A percentile compares a stretch with the other conserved stretches of the same genome.
phyloP scores from a whole-genome alignment of 2,888 invertebrate genomes.

The Zaprionus lineosus region DNA sequence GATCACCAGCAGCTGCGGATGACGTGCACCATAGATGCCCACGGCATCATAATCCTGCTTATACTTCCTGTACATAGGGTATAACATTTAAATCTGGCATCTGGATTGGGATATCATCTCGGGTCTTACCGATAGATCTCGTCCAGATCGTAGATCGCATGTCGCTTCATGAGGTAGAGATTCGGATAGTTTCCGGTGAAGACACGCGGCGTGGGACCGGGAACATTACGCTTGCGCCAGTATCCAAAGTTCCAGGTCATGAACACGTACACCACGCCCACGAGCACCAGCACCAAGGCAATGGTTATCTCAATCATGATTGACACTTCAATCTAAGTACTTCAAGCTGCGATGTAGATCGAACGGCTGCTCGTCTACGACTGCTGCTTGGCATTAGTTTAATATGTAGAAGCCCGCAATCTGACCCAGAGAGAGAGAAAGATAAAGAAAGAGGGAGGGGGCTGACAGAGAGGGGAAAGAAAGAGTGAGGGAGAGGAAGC shows the following conservation, averaged over 20 bases:
- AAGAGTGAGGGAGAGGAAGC: too few species aligned
- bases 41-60: conserved; percentile 76
- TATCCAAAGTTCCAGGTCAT: conserved; percentile 78
- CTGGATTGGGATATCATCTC: not conserved
- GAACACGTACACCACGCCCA: conserved; percentile 58
- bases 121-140: conserved; percentile 80
- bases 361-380: not conserved
- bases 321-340: not conserved
- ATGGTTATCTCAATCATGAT: conserved; percentile 52
- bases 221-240: conserved; percentile 81
- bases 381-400: too few species aligned
- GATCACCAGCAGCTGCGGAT: conserved; percentile 80
- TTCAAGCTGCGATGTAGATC: not conserved
- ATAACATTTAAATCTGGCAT: not conserved
- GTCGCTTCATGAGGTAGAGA: conserved; percentile 65
- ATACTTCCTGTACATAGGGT: conserved; percentile 51
- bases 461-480: too few species aligned
- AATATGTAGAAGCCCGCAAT: not conserved
- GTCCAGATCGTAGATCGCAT: conserved; percentile 76
- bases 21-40: conserved; percentile 80
- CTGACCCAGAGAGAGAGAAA: not conserved
- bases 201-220: conserved; percentile 78
- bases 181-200: conserved; percentile 80
- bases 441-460: too few species aligned
- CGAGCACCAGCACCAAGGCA: conserved; percentile 20